A percentile compares a stretch with the other conserved stretches of the same genome.
These are phyloP conservation scores for Diploptera punctata DNA, from an alignment of 2,888 invertebrate genomes.

Conservation along the genomic window DNA sequence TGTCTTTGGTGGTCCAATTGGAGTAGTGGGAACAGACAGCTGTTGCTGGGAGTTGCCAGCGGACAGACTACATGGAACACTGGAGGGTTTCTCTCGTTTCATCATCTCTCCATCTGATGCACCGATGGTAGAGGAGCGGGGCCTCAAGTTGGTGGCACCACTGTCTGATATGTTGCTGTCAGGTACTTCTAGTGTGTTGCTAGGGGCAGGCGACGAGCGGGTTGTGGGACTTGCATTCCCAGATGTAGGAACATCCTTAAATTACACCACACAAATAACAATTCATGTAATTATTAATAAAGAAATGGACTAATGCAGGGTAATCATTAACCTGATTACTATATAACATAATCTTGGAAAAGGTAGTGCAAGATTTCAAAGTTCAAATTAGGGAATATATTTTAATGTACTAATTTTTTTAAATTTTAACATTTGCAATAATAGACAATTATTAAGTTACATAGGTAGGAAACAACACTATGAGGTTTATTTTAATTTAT, in stretches of 20 bases:
- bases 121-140: constrained; percentile 47
- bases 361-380: too few species aligned
- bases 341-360: too few species aligned
- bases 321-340: too few species aligned
- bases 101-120: constrained; percentile 46
- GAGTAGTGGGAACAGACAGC: neutral
- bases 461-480: too few species aligned
- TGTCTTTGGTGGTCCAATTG: constrained; percentile 27
- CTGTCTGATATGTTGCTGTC: constrained; percentile 17
- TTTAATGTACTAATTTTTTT: too few species aligned
- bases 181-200: neutral
- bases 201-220: constrained; percentile 23
- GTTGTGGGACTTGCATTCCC: constrained; percentile 14
- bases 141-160: constrained; percentile 35
- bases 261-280: too few species aligned
- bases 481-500: too few species aligned
- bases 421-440: too few species aligned
- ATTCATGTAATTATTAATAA: too few species aligned
- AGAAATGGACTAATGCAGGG: too few species aligned
- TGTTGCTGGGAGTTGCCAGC: constrained; percentile 15
- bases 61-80: neutral
- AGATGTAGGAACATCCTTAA: constrained; percentile 16
- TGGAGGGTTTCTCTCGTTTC: constrained; percentile 42
- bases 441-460: too few species aligned
- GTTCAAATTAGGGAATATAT: too few species aligned